A percentile compares a stretch with the other conserved stretches of the same genome.
These are phyloP conservation scores for Zaprionus tsacasi DNA, from an alignment of 1,140 invertebrate genomes.

Conservation along the genomic window DNA sequence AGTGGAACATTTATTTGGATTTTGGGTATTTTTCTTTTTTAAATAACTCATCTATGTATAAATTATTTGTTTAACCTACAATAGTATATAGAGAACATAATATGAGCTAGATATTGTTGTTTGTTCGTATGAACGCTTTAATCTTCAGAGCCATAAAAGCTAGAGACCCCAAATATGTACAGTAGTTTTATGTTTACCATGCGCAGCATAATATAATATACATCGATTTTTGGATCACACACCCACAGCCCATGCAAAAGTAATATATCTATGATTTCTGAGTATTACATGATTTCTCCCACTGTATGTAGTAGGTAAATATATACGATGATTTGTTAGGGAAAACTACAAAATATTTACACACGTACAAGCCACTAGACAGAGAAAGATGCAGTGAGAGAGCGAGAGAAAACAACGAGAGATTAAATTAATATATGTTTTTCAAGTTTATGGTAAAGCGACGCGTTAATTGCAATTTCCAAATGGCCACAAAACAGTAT, in stretches of 20 bases:
- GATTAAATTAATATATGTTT: not conserved
- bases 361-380: not conserved
- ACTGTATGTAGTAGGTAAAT: constrained; percentile 31
- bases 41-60: too few species aligned
- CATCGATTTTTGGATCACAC: too few species aligned
- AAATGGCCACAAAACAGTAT: constrained; percentile 65
- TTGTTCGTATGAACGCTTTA: too few species aligned
- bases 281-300: constrained; percentile 4
- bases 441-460: constrained; percentile 36
- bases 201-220: too few species aligned
- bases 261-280: too few species aligned
- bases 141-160: not conserved
- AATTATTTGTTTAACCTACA: too few species aligned
- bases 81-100: too few species aligned
- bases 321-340: constrained; percentile 36
- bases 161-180: too few species aligned
- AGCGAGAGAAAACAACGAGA: constrained; percentile 53
- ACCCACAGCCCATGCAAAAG: too few species aligned
- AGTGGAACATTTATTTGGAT: not conserved
- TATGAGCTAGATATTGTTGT: too few species aligned
- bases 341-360: not conserved
- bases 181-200: too few species aligned
- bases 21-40: too few species aligned
- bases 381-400: not conserved
- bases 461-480: constrained; percentile 77